These are phyloP conservation scores for Drosophila flavopinicola DNA, from an alignment of 2,888 invertebrate genomes.

Conservation along the genomic window DNA sequence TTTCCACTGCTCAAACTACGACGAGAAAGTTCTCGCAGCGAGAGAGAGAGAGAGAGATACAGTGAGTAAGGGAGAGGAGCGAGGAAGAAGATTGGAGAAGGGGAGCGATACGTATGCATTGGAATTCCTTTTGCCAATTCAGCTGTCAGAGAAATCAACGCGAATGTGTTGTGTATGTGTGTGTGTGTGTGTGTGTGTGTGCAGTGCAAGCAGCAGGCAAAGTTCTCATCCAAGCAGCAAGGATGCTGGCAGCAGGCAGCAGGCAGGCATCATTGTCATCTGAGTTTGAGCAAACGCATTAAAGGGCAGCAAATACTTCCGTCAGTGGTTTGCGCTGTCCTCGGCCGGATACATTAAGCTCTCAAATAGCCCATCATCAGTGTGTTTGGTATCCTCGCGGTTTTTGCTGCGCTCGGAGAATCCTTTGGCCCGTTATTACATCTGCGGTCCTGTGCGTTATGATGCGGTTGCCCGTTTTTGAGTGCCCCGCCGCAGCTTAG, in stretches of 20 bases:
- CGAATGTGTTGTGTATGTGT: constrained; percentile 32
- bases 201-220: constrained; percentile 29
- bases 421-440: constrained; percentile 43
- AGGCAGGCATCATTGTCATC: constrained; percentile 41
- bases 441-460: constrained; percentile 41
- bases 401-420: constrained; percentile 31
- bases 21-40: constrained; percentile 15
- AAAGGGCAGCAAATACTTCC: constrained; percentile 72
- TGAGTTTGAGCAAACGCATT: constrained; percentile 70
- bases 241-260: constrained; percentile 10
- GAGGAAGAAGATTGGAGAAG: neutral
- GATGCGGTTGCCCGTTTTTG: constrained; percentile 20
- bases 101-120: constrained; percentile 21
- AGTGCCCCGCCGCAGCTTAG: constrained; percentile 22
- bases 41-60: too few species aligned
- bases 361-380: constrained; percentile 21
- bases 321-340: constrained; percentile 43
- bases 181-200: constrained; percentile 7
- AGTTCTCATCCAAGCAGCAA: constrained; percentile 15
- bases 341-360: constrained; percentile 64
- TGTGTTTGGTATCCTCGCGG: constrained; percentile 37
- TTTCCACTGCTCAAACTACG: constrained; percentile 58
- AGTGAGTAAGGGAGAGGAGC: constrained; percentile 4
- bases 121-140: constrained; percentile 45
- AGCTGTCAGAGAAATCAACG: constrained; percentile 52